These are phyloP conservation scores for Glaucopsyche alexis DNA, from an alignment of 2,888 invertebrate species.

Conservation along the genomic window DNA sequence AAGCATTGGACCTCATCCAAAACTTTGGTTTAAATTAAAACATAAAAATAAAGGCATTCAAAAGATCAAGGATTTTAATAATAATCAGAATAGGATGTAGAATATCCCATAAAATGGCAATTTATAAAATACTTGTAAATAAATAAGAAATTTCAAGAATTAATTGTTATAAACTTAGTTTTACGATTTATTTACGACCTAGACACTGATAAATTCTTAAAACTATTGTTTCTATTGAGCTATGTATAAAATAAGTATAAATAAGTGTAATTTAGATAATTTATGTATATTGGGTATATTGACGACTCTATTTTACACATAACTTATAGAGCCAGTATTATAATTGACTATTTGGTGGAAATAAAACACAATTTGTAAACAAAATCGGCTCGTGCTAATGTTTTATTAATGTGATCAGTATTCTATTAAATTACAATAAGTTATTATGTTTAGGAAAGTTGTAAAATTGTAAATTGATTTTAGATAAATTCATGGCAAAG, in stretches of 20 bases:
- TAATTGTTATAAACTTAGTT: background rate
- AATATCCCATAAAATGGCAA: too few relatives aligned
- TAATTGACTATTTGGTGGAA: background rate
- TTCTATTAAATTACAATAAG: conserved; percentile 21
- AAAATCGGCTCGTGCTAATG: conserved; percentile 19
- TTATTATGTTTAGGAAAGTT: background rate
- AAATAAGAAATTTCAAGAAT: background rate
- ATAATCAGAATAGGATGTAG: too few relatives aligned
- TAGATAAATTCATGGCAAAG: background rate
- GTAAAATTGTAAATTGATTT: background rate
- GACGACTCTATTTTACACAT: conserved; percentile 5
- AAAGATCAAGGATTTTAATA: too few relatives aligned
- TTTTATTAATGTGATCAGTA: conserved; percentile 1
- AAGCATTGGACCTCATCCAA: too few relatives aligned
- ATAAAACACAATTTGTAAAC: conserved; percentile 6
- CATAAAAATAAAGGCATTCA: too few relatives aligned
- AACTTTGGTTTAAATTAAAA: too few relatives aligned
- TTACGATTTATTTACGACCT: conserved; percentile 3
- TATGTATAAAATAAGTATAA: conserved; percentile 24
- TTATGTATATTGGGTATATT: background rate
- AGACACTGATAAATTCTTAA: background rate
- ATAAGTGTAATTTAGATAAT: conserved; percentile 18
- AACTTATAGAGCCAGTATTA: conserved; percentile 11
- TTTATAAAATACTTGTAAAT: background rate
- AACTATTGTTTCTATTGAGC: background rate